A percentile compares a stretch with the other conserved stretches of the same genome.
Conservation (phyloP, 2,888 invertebrate genomes). For the Fissipunctia ypsillon region DNA sequence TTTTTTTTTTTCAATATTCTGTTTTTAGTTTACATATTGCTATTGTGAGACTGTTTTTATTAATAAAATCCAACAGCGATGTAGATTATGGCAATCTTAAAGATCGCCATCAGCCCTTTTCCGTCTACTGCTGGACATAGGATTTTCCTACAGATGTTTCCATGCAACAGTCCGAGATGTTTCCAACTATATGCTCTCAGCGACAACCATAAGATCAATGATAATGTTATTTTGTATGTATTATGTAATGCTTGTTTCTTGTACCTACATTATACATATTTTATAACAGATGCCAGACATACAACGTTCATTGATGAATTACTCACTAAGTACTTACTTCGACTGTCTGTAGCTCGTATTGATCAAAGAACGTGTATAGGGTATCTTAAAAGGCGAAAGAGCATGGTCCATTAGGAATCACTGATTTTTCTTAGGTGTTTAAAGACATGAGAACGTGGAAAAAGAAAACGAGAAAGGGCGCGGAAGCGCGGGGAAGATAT, state of each 20-base stretch:
- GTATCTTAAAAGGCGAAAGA: background rate
- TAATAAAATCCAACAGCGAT: background rate
- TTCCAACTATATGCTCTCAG: background rate
- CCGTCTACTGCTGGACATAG: too few species aligned
- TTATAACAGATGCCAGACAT: constrained; percentile 26
- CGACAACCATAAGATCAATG: background rate
- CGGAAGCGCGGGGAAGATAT: too few species aligned
- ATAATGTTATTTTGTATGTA: constrained; percentile 6
- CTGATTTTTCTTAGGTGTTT: background rate
- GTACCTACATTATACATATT: constrained; percentile 45
- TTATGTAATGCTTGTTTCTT: constrained; percentile 42
- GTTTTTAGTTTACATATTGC: background rate
- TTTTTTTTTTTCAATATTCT: too few species aligned
- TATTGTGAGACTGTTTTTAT: background rate
- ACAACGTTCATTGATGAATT: constrained; percentile 38
- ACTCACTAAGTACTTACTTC: background rate
- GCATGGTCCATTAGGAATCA: background rate
- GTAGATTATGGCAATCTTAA: too few species aligned
- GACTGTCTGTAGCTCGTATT: background rate
- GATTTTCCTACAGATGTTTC: background rate
- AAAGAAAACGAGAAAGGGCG: too few species aligned
- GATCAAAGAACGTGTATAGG: constrained; percentile 10
- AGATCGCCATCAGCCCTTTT: background rate
- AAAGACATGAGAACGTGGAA: background rate
- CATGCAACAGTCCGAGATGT: background rate